Evolutionary conservation across 2,113 vertebrate genomes (phyloP).

Genomic region (Phaethornis superciliosus): DNA sequence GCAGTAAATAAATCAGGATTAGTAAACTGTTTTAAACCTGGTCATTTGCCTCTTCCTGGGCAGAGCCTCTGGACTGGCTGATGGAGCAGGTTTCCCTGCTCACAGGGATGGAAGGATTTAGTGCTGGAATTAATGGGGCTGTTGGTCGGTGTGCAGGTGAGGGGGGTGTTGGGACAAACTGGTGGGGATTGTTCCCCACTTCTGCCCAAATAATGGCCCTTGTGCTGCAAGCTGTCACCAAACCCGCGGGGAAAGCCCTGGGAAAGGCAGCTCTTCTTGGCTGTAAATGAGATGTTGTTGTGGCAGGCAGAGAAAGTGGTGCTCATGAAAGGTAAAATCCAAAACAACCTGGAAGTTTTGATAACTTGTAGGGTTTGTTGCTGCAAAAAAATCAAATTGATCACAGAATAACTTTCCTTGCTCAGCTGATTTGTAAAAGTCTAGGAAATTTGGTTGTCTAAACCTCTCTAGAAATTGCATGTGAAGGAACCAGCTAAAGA

Average conservation of each 20-base stretch:
- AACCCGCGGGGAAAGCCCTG: not conserved
- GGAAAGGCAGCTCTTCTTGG: not conserved
- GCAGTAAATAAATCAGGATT: not conserved
- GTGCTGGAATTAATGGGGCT: not conserved
- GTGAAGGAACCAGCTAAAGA: not conserved
- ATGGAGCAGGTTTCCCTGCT: not conserved
- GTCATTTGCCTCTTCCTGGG: not conserved
- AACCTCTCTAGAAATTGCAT: not conserved
- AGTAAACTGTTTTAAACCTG: not conserved
- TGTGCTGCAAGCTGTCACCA: fast-evolving
- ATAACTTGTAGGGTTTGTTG: not conserved
- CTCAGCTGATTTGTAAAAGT: not conserved
- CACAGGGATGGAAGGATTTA: not conserved
- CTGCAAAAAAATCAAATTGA: not conserved
- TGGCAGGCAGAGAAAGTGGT: not conserved
- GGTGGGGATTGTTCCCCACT: not conserved
- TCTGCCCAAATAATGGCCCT: not conserved
- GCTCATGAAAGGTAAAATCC: not conserved
- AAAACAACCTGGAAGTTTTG: not conserved
- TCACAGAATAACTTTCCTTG: not conserved
- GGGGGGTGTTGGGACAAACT: too few relatives aligned
- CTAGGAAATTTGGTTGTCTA: not conserved
- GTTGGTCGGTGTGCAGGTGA: not conserved
- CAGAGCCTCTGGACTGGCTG: not conserved
- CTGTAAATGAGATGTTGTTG: not conserved